These are phyloP conservation scores for Epinephelus malabaricus DNA, from an alignment of 2,797 vertebrate species.

Conservation along the genomic window DNA sequence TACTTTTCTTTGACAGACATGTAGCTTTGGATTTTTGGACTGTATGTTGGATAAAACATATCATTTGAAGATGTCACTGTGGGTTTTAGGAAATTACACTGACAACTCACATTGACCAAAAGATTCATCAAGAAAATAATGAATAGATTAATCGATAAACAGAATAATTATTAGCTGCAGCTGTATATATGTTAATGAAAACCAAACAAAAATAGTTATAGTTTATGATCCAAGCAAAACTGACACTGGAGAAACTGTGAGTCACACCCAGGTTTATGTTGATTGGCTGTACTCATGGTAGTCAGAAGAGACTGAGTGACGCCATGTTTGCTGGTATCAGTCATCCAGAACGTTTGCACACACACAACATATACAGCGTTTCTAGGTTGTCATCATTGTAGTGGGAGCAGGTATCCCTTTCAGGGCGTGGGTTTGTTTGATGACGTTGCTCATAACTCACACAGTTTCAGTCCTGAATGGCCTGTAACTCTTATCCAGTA, in stretches of 20 bases:
- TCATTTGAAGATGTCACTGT: too few relatives aligned
- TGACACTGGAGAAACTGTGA: background rate
- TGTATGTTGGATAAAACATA: too few relatives aligned
- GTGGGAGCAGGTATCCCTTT: conserved; percentile 5
- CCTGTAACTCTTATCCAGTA: conserved; percentile 3
- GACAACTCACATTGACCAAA: too few relatives aligned
- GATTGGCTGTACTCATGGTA: conserved; percentile 1
- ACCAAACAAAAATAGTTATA: background rate
- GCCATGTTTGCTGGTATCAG: conserved; percentile 29
- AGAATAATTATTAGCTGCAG: too few relatives aligned
- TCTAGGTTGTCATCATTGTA: conserved; percentile 25
- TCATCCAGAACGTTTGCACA: conserved; percentile 21
- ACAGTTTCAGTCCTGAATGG: conserved; percentile 45
- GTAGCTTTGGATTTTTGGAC: too few relatives aligned
- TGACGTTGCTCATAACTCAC: conserved; percentile 34
- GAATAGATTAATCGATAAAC: too few relatives aligned
- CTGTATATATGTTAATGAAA: too few relatives aligned
- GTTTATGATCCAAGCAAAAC: background rate
- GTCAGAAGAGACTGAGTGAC: conserved; percentile 26
- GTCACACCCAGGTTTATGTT: conserved; percentile 18
- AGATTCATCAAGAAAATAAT: too few relatives aligned
- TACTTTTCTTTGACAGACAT: too few relatives aligned
- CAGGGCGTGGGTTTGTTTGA: conserved; percentile 54
- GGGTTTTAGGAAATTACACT: too few relatives aligned
- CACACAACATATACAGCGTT: background rate